Evolutionary conservation across 1,140 invertebrate species (phyloP).

Genomic region (Pogonus chalceus): DNA sequence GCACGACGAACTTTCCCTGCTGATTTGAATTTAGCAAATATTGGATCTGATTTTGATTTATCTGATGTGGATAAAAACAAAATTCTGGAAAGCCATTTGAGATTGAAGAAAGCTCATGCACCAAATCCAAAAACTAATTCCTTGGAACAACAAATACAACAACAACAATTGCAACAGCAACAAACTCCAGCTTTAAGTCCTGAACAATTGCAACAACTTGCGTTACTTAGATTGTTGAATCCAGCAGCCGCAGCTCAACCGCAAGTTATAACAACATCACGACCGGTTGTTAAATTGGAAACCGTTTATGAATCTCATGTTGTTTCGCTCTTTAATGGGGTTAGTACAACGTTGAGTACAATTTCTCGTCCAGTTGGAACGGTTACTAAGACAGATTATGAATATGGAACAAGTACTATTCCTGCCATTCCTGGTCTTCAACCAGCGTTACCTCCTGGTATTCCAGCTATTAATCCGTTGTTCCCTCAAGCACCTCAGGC

Average conservation of each 20-base stretch:
- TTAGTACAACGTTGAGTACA: conserved; percentile 62
- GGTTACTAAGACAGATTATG: conserved; percentile 63
- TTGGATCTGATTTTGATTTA: conserved; percentile 57
- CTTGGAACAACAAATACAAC: conserved; percentile 21
- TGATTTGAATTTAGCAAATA: conserved; percentile 52
- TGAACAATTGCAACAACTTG: conserved; percentile 65
- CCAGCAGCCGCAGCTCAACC: conserved; percentile 49
- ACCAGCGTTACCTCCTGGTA: conserved; percentile 37
- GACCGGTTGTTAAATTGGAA: conserved; percentile 61
- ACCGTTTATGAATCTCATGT: conserved; percentile 74
- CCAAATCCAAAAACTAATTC: conserved; percentile 39
- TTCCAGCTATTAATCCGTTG: conserved; percentile 41
- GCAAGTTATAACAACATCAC: conserved; percentile 64
- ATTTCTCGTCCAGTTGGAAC: conserved; percentile 63
- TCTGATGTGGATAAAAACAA: conserved; percentile 55
- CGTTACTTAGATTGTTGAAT: conserved; percentile 58
- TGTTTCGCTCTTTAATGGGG: conserved; percentile 63
- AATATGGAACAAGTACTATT: conserved; percentile 60
- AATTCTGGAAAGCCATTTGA: conserved; percentile 42
- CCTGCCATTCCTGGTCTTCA: conserved; percentile 40
- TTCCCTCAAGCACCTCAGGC: conserved; percentile 42
- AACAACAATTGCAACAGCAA: conserved; percentile 24
- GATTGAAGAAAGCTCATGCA: conserved; percentile 48
- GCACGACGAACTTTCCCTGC: conserved; percentile 47
- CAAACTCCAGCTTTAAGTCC: conserved; percentile 45